phyloP scores from a whole-genome alignment of 1,140 invertebrate species.

The Aphidius ervi region DNA sequence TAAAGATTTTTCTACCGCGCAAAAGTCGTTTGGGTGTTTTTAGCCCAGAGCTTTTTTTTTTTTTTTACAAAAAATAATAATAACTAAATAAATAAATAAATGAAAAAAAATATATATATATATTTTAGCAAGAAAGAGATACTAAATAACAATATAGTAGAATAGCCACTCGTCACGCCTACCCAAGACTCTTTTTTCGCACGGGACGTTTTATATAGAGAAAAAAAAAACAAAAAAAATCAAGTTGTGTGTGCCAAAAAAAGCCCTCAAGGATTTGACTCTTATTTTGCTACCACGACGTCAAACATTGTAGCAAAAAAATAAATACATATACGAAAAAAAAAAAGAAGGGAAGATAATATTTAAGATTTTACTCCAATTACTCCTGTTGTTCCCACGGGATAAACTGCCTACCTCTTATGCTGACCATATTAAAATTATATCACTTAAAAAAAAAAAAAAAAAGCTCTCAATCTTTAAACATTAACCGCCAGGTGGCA shows the following conservation, averaged over 20 bases:
- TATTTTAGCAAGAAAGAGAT: too few species aligned
- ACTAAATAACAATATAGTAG: neutral
- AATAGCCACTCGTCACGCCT: slow-evolving; percentile 22
- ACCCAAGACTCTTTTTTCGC: slow-evolving; percentile 9
- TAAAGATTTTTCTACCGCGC: slow-evolving; percentile 14
- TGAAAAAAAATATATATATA: neutral
- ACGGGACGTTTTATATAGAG: slow-evolving; percentile 8
- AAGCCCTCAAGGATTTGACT: neutral
- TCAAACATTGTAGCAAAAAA: slow-evolving; percentile 1
- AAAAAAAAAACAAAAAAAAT: neutral
- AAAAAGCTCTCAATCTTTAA: neutral
- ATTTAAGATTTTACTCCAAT: slow-evolving; percentile 22
- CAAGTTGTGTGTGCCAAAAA: neutral
- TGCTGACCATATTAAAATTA: neutral
- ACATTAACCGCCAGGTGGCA: slow-evolving; percentile 34
- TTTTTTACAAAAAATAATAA: neutral
- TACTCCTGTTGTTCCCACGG: slow-evolving; percentile 31
- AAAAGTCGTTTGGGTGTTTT: slow-evolving; percentile 12
- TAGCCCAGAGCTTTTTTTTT: neutral
- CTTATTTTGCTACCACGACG: slow-evolving; percentile 8
- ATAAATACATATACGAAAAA: neutral
- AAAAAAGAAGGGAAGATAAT: neutral
- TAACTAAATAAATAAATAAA: neutral
- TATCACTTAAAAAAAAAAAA: too few species aligned
- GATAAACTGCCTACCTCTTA: slow-evolving; percentile 27